Percentiles rank a stretch among this genome's conserved stretches.
Conservation (phyloP, 1,140 invertebrate genomes). For the Hydropsyche tenuis region DNA sequence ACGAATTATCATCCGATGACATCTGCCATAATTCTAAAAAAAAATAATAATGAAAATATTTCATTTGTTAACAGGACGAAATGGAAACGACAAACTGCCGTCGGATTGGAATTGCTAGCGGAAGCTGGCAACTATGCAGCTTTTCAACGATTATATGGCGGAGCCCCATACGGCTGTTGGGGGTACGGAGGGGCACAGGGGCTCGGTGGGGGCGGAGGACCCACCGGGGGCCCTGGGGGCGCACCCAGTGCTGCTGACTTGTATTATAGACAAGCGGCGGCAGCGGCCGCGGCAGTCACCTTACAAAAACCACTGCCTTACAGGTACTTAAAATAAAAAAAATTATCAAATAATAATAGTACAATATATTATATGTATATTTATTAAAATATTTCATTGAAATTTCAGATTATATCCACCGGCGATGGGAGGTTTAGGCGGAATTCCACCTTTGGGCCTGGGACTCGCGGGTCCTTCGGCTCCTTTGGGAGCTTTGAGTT, state of each 20-base stretch:
- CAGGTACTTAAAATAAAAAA: constrained; percentile 58
- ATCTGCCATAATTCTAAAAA: background rate
- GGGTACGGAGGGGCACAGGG: constrained; percentile 50
- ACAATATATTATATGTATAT: constrained; percentile 13
- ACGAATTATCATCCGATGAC: too few species aligned
- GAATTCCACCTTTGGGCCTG: constrained; percentile 55
- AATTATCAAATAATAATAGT: background rate
- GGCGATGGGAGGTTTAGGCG: constrained; percentile 63
- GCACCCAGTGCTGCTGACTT: constrained; percentile 74
- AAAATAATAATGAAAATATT: background rate
- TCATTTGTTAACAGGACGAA: constrained; percentile 86
- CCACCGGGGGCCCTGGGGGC: constrained; percentile 67
- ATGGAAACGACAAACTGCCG: constrained; percentile 99
- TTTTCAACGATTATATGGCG: constrained; percentile 91
- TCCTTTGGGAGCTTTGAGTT: constrained; percentile 58
- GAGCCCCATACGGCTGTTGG: constrained; percentile 72
- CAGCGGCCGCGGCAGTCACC: constrained; percentile 72
- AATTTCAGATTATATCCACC: constrained; percentile 64
- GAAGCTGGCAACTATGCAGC: constrained; percentile 97
- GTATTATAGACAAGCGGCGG: constrained; percentile 79
- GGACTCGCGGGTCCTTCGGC: constrained; percentile 70
- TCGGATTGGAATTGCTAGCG: constrained; percentile 92
- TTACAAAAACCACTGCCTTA: constrained; percentile 90
- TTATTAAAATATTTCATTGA: constrained; percentile 14
- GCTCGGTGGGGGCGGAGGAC: constrained; percentile 55